Base-by-base conservation (phyloP, 1,140 invertebrate genomes). In the Lineus longissimus region DNA sequence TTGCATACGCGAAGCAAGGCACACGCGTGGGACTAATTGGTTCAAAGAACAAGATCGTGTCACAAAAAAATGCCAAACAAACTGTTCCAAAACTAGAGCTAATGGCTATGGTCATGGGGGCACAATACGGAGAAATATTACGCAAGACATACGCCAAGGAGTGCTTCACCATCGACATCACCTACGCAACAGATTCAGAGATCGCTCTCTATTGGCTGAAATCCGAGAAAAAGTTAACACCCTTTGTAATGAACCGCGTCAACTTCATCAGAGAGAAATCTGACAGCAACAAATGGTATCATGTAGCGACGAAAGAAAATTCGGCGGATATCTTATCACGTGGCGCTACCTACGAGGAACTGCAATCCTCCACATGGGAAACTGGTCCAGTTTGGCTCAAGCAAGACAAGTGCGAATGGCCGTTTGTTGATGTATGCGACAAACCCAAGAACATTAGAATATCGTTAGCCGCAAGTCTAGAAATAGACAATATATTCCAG, bases 21-120 rank as follows among this genome's bases (percentile, higher is more conserved):
- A 4, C 4, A n/a, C n/a, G n/a, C 4, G 47, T 51, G 4, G 9
- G 6, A 51, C n/a, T 51, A n/a, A 6, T 51, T 6, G 47, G 47
- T 23, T 51, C 47, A 27, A 51, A 51, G n/a, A 51, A 51, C 47
- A 51, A 51, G 47, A n/a, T 51, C 47, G 47, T 51, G 9, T 51
- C 47, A 7, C n/a, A 51, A n/a, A 51, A 27, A 51, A 51, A 51
- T n/a, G n/a, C 6, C n/a, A 27, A 4, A 7, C 25, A 7, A 4
- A 51, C 25, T 4, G 47, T 51, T 27, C 47, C 47, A 4, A 51
- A 51, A 51, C n/a, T 51, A n/a, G 47, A 51, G n/a, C n/a, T 51
- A n/a, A 4, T 7, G 47, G 47, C 47, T 51, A 51, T 51, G 47
- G 47, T 27, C n/a, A 51, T 51, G 47, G 47, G 47, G 9, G 25